Evolutionary conservation across 1,140 invertebrate genomes (phyloP), one percentile per base, ranked within the genome.

Genomic region (Venturia canescens): DNA sequence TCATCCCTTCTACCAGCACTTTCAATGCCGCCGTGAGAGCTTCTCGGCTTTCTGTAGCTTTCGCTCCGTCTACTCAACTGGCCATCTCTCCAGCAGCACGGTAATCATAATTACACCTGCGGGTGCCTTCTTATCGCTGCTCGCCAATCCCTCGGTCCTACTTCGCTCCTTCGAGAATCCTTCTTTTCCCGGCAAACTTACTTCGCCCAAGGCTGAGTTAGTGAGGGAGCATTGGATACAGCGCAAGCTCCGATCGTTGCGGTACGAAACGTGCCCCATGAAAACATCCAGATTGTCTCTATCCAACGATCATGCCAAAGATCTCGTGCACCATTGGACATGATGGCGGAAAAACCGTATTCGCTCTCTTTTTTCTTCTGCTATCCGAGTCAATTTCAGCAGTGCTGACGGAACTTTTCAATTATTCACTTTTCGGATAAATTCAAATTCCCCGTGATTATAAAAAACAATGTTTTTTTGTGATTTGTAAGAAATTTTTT

Each of bases 71-170:
- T 71, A 48, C 69, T 63, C 69, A 38, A 53, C 44, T 74, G 71
- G 71, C 71, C 44, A 69, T 88, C 86, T 87, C 84, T 84, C 88
- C 88, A 89, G 53, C 26, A 9, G 29, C 71, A 48, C 67, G 79
- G 71, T 80, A 74, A 80, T 74, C 89, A 90, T 90, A 90, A 90
- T 90, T 90, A 89, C 87, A 90, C 89, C 89, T 89, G 87, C 86
- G 89, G 89, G 89, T 89, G 87, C 86, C 87, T 89, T 90, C 89
- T 90, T 89, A 89, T 89, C 89, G 85, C 82, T 80, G 66, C 21
- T 76, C 72, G 72, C 81, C 79, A 82, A 84, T 82, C 81, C 84
- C 81, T 69, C 74, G 82, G 70, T 72, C 82, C 80, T 57, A 71
- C 48, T 79, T 21, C 53, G 57, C 81, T 83, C 80, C 85, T 83